phyloP scores from a whole-genome alignment of 2,797 vertebrate genomes.

The Nyctibius grandis region DNA sequence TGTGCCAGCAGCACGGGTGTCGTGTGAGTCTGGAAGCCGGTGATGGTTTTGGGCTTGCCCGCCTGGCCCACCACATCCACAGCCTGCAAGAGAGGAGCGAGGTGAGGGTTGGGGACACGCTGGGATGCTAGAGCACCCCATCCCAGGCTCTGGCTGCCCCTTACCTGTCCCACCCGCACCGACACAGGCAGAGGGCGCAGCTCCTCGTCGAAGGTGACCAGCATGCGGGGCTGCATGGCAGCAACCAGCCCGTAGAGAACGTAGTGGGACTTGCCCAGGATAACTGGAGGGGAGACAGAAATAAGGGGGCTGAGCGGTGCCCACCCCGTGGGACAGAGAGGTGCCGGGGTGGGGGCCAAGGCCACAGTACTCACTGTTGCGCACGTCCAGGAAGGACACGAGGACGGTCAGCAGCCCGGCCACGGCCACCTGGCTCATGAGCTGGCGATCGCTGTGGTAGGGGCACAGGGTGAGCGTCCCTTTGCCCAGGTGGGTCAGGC shows the following conservation, averaged over 20 bases:
- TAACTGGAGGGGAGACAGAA: conserved; percentile 76
- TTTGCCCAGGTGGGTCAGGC: conserved; percentile 97
- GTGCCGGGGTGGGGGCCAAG: rapidly evolving
- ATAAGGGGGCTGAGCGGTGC: not conserved
- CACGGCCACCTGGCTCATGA: conserved; percentile 98
- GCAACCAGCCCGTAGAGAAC: conserved; percentile 94
- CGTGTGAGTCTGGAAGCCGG: conserved; percentile 98
- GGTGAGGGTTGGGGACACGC: not conserved
- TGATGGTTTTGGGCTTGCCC: conserved; percentile 98
- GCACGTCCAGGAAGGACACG: conserved; percentile 96
- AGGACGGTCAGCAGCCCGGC: conserved; percentile 93
- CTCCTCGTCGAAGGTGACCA: conserved; percentile 97
- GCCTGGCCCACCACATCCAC: conserved; percentile 98
- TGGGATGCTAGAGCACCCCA: not conserved
- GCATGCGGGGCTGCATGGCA: conserved; percentile 98
- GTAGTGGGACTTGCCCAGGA: conserved; percentile 96
- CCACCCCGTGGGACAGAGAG: rapidly evolving
- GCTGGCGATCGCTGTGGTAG: conserved; percentile 97
- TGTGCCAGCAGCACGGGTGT: conserved; percentile 95
- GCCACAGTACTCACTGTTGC: conserved; percentile 87
- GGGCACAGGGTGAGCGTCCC: conserved; percentile 96
- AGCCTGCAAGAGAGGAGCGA: conserved; percentile 72
- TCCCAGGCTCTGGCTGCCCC: not conserved
- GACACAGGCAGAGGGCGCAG: conserved; percentile 91
- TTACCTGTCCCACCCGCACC: conserved; percentile 96